A percentile compares a stretch with the other conserved stretches of the same genome.
phyloP scores from a whole-genome alignment of 2,888 invertebrate genomes.

The Eilema sororculum region DNA sequence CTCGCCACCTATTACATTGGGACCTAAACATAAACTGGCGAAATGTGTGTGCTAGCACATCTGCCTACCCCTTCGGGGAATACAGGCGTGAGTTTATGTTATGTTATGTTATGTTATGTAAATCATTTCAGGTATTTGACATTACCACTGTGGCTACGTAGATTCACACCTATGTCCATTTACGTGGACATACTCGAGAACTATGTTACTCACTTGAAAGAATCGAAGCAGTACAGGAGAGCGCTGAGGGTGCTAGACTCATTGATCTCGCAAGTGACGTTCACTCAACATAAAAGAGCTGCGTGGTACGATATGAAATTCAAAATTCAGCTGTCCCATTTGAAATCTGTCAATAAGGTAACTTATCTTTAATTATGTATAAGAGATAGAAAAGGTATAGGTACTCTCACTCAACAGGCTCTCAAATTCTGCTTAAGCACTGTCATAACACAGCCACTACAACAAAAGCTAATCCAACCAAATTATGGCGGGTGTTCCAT shows the following conservation, averaged over 20 bases:
- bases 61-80: too few relatives aligned
- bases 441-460: too few relatives aligned
- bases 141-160: slow-evolving; percentile 5
- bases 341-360: neutral
- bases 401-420: too few relatives aligned
- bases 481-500: too few relatives aligned
- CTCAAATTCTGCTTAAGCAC: too few relatives aligned
- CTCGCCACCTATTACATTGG: too few relatives aligned
- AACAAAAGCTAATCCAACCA: too few relatives aligned
- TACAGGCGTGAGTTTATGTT: too few relatives aligned
- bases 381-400: too few relatives aligned
- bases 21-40: too few relatives aligned
- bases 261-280: neutral
- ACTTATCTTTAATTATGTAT: neutral
- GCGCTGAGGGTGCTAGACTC: neutral
- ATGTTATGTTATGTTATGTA: too few relatives aligned
- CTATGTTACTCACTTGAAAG: neutral
- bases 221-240: neutral
- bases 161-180: neutral
- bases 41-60: too few relatives aligned
- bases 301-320: neutral
- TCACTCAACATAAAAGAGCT: slow-evolving; percentile 3
- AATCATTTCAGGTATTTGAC: neutral
- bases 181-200: neutral
- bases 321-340: neutral